Evolutionary conservation across 2,113 vertebrate species (phyloP), one percentile per base, ranked within the genome.

Genomic region (Nothobranchius furzeri): DNA sequence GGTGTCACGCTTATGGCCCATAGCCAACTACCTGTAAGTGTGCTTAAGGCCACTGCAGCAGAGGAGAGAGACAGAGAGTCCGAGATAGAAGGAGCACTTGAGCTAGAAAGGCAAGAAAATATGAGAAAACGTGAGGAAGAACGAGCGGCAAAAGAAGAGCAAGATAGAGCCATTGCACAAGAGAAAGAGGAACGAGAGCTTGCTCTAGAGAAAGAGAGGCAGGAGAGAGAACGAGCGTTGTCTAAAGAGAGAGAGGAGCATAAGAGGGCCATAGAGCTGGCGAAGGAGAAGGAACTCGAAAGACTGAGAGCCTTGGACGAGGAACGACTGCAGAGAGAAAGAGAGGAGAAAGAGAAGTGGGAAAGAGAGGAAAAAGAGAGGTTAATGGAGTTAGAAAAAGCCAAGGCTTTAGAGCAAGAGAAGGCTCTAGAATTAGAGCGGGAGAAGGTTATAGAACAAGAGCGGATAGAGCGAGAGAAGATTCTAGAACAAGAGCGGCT

Each of bases 1-100:
- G 65, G 76, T 55, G 46, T 82, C 47, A 12, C 64, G 62, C 78
- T 82, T 74, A 40, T 60, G 4, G 55, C 77, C 56, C 85, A 87
- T 37, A 75, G 81, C 63, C 88, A 90, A 75, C 60, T 72, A 61
- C 77, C 89, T 50, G 79, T 82, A 68, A 88, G 87, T 84, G 83
- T 86, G n/a, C 85, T 88, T 9, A 87, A 89, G 58, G 67, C 81
- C 54, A 71, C 80, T n/a, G 76, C 70, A 20, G 36, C 60, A 24
- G 85, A 87, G 9, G 71, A 87, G 36, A 79, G 76, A 60, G 75
- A 87, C 51, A 85, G 69, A 74, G 76, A 72, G 12, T 40, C 53
- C 55, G 85, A 87, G 67, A 25, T 74, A 76, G 81, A 84, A 73
- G 59, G 67, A 25, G 69, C 76, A 8, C 35, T 81, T 15, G 84